phyloP scores from a whole-genome alignment of 1,140 invertebrate species.

The Drosophila tropicalis region DNA sequence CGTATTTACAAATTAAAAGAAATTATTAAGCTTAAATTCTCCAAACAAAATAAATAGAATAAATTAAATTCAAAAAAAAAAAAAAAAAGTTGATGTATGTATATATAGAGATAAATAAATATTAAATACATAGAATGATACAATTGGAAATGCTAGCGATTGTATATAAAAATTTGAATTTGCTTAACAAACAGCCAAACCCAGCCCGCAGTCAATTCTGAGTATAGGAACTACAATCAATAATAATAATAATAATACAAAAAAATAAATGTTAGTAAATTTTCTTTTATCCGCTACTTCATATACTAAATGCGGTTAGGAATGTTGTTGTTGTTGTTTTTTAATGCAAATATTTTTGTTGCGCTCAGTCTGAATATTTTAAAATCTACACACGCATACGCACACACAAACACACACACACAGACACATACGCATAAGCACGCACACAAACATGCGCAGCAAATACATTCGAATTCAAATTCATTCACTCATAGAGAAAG shows the following conservation, averaged over 20 bases:
- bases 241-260: too few relatives aligned
- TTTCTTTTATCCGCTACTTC: slow-evolving; percentile 25
- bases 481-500: slow-evolving; percentile 25
- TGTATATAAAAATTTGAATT: slow-evolving; percentile 27
- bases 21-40: slow-evolving; percentile 43
- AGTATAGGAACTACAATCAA: slow-evolving; percentile 60
- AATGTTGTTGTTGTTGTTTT: slow-evolving; percentile 32
- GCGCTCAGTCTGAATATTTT: slow-evolving; percentile 38
- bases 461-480: neutral
- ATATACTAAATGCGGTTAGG: slow-evolving; percentile 55
- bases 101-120: neutral
- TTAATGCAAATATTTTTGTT: slow-evolving; percentile 38
- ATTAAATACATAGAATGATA: slow-evolving; percentile 41
- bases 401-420: slow-evolving; percentile 48
- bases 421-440: slow-evolving; percentile 25
- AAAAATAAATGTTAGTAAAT: slow-evolving; percentile 39
- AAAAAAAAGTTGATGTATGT: neutral
- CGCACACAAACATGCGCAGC: slow-evolving; percentile 15
- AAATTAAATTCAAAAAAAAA: slow-evolving; percentile 8
- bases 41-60: slow-evolving; percentile 25
- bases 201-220: slow-evolving; percentile 16
- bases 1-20: slow-evolving; percentile 57
- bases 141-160: slow-evolving; percentile 48
- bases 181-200: slow-evolving; percentile 4
- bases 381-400: neutral